Base-by-base conservation (phyloP, 2,113 vertebrate species). In the Phalacrocorax brasilianus region DNA sequence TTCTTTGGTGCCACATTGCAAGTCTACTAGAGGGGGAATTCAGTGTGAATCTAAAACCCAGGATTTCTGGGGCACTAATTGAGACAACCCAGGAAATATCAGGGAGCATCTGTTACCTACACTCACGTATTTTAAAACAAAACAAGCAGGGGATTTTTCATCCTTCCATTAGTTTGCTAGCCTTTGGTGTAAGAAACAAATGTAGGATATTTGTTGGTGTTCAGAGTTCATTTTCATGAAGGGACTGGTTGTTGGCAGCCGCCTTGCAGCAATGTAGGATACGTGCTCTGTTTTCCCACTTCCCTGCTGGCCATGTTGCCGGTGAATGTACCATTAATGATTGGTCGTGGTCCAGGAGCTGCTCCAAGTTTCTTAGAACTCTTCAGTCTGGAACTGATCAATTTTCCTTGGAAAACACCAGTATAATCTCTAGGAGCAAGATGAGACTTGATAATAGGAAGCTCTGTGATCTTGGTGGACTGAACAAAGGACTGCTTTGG, bases 231-330 rank as follows among this genome's bases (percentile, higher is more conserved):
- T 80, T 91, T 86, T 71, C 67, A 44, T 18, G 47, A 67, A 59
- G 52, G 33, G 19, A 23, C 4, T 0, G 1, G 9, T n/a, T 65
- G 7, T 44, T 79, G 38, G 12, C 15, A 72, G n/a, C 14, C 1
- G 0, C n/a, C 65, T 79, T 0, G 0, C 53, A 59, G 59, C 0
- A 1, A 17, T 26, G 24, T 55, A 35, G 45, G 50, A 20, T 45
- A 27, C 28, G 24, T 74, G 26, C 50, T 86, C 65, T 67, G 68
- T 71, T 81, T 67, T 59, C 61, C 49, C 16, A 4, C 32, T 75
- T 55, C 19, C 45, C 72, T 62, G 26, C 76, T 79, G 81, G 20
- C 56, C 62, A 2, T 6, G 8, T 17, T 56, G 86, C 73, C 53
- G 38, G 42, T 73, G 82, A 90, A 38, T 2, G 42, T 67, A 23